Base-by-base conservation (phyloP, 1,140 invertebrate species). In the Formica exsecta region DNA sequence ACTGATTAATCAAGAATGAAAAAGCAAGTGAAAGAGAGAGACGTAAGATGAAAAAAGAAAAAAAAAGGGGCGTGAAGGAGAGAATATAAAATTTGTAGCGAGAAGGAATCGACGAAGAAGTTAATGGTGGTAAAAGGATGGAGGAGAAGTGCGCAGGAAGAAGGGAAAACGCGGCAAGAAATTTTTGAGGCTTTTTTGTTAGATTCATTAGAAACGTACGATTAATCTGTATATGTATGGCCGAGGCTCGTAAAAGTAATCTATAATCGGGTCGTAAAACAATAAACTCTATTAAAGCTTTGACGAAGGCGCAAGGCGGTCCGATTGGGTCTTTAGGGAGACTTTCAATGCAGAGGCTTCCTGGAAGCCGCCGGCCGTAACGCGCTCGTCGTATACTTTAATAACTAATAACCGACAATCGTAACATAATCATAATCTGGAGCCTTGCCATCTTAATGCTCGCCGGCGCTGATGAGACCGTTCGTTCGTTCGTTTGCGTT, bases 191-290 rank as follows among this genome's bases (percentile, higher is more conserved):
- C 48, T 89, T 92, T 92, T 91, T 93, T 91, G 79, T 87, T 57
- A 87, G 90, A 92, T 92, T 93, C 90, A 89, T 93, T 92, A 93
- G 92, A 92, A 87, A 87, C 83, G 85, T 83, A 83, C 88, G 80
- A 66, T 75, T 74, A 85, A 74, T 44, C 71, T 61, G 77, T 41
- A 87, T 74, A 66, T 76, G 79, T 51, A 51, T 9, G 70, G 48
- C n/a, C 13, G 38, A 54, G n/a, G 41, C 86, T 93, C 92, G 88
- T 93, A 92, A 93, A 94, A 92, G 91, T 95, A 94, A 94, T 94
- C 93, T 91, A 90, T 94, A 94, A 95, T 93, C 93, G 92, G 93
- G 90, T 92, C 92, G 92, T 95, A 94, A 94, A 95, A 94, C 92
- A 93, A 95, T 95, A 94, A 95, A 95, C 88, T 93, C 92, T 92